Base-by-base conservation (phyloP, 1,140 invertebrate genomes). In the Habropoda laboriosa region DNA sequence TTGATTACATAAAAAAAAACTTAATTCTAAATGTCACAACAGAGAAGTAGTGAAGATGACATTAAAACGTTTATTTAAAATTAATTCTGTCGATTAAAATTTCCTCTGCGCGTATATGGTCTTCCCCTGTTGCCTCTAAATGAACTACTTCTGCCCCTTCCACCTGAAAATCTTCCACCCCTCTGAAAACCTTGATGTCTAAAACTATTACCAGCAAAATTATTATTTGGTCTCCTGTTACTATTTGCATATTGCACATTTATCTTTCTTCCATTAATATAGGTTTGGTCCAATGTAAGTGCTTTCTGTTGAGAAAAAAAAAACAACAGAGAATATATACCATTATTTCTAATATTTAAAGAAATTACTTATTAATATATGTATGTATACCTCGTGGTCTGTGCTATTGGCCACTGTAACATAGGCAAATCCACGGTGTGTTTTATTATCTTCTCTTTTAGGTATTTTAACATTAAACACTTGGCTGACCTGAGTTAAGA, bases 391-490 rank as follows among this genome's bases (percentile, higher is more conserved):
- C 91, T 94, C 90, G 80, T 92, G 94, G 79, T 92, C 88, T 53
- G 70, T 63, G 72, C 88, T 90, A 82, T 93, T 88, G 2, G 86
- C 73, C 6, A 94, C 24, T 88, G 94, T 93, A 12, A 94, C 84
- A 86, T 92, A 93, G 21, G 89, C 92, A 88, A 94, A 92, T 38
- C 93, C 93, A 75, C 89, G n/a, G n/a, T n/a, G 90, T 7, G 91
- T 81, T 72, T 83, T 86, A 27, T 92, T 91, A 13, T 73, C 84
- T 71, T 88, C 87, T 24, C 89, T 88, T 8, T 75, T 89, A 21
- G 92, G 92, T 63, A 94, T 92, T 77, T 91, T 88, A 16, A 94
- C 84, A 60, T 90, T 88, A n/a, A 83, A 76, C 47, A 94, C 85
- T 42, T 90, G 79, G 35, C 90, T 88, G 13, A 91, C 91, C 86